Evolutionary conservation across 2,888 invertebrate genomes (phyloP), one percentile per base, ranked within the genome.

Genomic region (Tridacna gigas): DNA sequence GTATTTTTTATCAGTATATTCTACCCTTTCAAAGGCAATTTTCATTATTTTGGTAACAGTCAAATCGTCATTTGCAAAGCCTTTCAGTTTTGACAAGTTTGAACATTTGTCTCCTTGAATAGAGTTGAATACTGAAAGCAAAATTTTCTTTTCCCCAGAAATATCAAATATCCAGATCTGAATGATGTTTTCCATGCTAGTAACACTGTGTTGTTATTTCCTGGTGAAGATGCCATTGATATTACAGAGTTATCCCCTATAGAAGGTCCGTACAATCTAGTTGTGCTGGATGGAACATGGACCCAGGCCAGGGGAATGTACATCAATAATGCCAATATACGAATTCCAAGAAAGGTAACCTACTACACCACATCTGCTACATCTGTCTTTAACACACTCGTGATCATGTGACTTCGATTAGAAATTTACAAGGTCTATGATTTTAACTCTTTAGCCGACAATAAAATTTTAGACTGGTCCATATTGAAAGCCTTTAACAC

Each of bases 201-300:
- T 20, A 96, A 97, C 92, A 97, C 98, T 9, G 92, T 98, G 77
- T 95, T 98, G 45, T 90, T 91, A 79, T 93, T 88, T 77, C 93
- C 93, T 11, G 91, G 91, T 13, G 83, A 89, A 37, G 95, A 96
- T 89, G 97, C 98, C 1, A 95, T 97, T 75, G 96, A 97, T 92
- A 96, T 98, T 85, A 96, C 96, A 91, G 95, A 95, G 79, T 92
- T 96, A 60, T 94, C 95, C 79, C 90, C 89, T 25, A 89, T 93
- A 0, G 91, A 93, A 85, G 93, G 94, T 80, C 80, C 77, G 22
- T 97, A 97, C 93, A 98, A 97, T 94, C 95, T 98, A 77, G 96
- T 98, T 67, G 95, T 98, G 65, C 96, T 99, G 86, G 98, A 99
- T 95, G 98, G 99, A 7, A 99, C 99, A 15, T 99, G 98, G 98